Percentiles rank a stretch among this genome's conserved stretches.
Conservation (phyloP, 2,797 vertebrate genomes). For the Oreochromis grahami region DNA sequence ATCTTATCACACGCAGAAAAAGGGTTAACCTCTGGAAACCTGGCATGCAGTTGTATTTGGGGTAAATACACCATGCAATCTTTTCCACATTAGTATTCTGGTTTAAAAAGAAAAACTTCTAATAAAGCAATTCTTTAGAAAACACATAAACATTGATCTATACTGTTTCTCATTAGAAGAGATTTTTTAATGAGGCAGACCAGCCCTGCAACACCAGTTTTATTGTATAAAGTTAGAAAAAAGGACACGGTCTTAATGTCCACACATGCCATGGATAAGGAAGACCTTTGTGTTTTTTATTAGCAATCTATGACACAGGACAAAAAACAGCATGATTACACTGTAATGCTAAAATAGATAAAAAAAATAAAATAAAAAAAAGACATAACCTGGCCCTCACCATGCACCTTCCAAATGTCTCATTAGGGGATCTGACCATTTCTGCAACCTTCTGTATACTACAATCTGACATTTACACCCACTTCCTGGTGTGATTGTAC, state of each 20-base stretch:
- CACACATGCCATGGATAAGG: not conserved
- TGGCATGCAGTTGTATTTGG: not conserved
- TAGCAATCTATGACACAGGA: not conserved
- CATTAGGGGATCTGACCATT: not conserved
- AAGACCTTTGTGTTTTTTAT: not conserved
- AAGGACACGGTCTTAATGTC: not conserved
- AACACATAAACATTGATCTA: not conserved
- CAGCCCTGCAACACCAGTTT: not conserved
- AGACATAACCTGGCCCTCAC: not conserved
- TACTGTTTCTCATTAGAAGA: not conserved
- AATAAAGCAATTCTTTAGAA: not conserved
- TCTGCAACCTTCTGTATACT: not conserved
- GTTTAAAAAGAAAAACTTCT: not conserved
- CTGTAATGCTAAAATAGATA: not conserved
- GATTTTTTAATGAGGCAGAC: not conserved
- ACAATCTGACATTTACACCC: not conserved
- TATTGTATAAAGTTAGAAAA: not conserved
- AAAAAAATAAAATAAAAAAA: accelerated
- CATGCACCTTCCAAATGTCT: not conserved
- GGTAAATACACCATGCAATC: not conserved
- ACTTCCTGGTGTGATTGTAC: not conserved
- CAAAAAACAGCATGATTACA: not conserved
- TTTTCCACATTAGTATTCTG: not conserved
- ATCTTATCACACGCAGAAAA: not conserved
- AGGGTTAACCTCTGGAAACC: not conserved